Base-by-base conservation (phyloP, 2,797 vertebrate genomes). In the Balearica regulorum region DNA sequence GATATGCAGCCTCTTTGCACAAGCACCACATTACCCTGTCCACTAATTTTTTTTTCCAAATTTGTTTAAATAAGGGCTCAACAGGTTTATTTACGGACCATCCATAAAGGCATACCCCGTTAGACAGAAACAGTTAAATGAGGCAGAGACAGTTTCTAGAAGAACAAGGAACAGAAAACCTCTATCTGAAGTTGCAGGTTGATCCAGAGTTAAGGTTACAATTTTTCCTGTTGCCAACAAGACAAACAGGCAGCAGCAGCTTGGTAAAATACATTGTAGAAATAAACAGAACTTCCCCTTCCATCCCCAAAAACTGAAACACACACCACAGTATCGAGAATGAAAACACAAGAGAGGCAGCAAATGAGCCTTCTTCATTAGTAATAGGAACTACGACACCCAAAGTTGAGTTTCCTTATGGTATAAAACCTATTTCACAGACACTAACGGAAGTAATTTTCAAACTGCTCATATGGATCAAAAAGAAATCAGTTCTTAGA, bases 1-100 rank as follows among this genome's bases (percentile, higher is more conserved):
- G 10, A 90, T 25, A 15, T 0, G 10, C 57, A 82, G 66, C 17
- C 29, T 71, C 57, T 79, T n/a, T 0, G 0, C 10, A n/a, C 10
- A 78, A 70, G 43, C 16, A 65, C 48, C 2, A 2, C 2, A 0
- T 5, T 64, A 54, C 20, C 62, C 58, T 33, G 24, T 26, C 20
- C 14, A 11, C 35, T 44, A 5, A 3, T 31, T 46, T 61, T 55
- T 71, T 64, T 4, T 51, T 11, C 49, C 48, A 44, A 5, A 13
- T 64, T 78, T 84, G 33, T 55, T 85, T 72, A 80, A 82, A 18
- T 22, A 76, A 82, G 17, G 14, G 20, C 16, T 64, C 21, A 76
- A 68, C 3, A 41, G 16, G 26, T 91, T 75, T 73, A 57, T 64
- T 88, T 68, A 64, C 4, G 21, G 31, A 46, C 29, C 5, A 1